Conservation (phyloP, 2,797 vertebrate genomes). For the Arremon aurantiirostris region DNA sequence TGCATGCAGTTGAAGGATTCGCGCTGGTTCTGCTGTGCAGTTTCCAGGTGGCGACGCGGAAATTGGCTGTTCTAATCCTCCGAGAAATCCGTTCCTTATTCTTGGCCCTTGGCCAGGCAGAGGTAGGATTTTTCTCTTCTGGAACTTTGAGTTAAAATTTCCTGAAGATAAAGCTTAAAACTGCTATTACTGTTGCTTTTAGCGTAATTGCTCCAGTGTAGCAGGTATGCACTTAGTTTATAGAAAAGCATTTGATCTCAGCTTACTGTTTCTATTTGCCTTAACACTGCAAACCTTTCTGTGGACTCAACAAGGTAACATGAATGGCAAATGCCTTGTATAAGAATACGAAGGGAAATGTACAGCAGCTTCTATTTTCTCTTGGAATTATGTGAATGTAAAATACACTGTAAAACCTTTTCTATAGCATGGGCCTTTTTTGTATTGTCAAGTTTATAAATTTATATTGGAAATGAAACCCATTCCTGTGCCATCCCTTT, state of each 20-base stretch:
- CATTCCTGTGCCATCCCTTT: background rate
- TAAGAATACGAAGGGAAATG: background rate
- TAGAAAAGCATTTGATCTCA: background rate
- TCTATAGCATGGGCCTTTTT: background rate
- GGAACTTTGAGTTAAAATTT: background rate
- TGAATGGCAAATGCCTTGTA: background rate
- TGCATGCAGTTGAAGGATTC: conserved; percentile 94
- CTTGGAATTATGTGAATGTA: background rate
- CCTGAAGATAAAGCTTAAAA: background rate
- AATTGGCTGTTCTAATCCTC: conserved; percentile 92
- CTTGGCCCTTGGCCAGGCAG: conserved; percentile 89
- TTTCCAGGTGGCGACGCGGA: conserved; percentile 93
- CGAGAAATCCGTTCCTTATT: conserved; percentile 94
- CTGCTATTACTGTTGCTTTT: background rate
- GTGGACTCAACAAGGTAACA: background rate
- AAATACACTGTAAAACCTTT: background rate
- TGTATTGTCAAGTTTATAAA: background rate
- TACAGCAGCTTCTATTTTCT: background rate
- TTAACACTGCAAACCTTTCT: background rate
- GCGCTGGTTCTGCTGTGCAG: conserved; percentile 94
- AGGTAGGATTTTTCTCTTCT: conserved; percentile 78
- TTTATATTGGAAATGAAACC: background rate
- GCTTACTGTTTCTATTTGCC: background rate
- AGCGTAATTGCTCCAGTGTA: background rate
- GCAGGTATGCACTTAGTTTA: background rate